A percentile compares a stretch with the other conserved stretches of the same genome.
phyloP scores from a whole-genome alignment of 1,140 invertebrate genomes.

The Pseudomyrmex sp. region DNA sequence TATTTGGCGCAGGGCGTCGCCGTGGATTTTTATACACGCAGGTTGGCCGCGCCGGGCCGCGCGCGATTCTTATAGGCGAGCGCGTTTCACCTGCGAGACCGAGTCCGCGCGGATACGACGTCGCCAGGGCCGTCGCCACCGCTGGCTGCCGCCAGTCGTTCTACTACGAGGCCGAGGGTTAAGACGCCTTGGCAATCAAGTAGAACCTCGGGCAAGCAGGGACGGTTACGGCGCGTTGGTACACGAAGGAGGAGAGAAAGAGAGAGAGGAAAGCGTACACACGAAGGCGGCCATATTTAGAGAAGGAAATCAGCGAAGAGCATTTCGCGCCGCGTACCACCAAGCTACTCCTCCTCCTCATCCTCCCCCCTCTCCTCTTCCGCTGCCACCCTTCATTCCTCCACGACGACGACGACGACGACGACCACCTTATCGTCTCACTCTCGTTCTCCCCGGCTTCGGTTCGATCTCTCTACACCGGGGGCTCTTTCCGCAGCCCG shows the following conservation, averaged over 20 bases:
- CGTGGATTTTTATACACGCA: slow-evolving; percentile 69
- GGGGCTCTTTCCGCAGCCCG: slow-evolving; percentile 54
- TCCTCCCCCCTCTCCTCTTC: background rate
- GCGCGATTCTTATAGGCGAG: slow-evolving; percentile 74
- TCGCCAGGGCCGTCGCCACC: background rate
- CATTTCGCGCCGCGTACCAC: slow-evolving; percentile 78
- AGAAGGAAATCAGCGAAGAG: slow-evolving; percentile 85
- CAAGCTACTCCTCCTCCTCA: slow-evolving; percentile 50
- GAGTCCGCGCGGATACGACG: slow-evolving; percentile 70
- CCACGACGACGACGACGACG: slow-evolving; percentile 43
- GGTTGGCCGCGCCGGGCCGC: slow-evolving; percentile 71
- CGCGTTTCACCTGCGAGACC: background rate
- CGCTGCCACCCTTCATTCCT: slow-evolving; percentile 38
- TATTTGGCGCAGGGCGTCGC: slow-evolving; percentile 79
- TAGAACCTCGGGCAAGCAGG: slow-evolving; percentile 85
- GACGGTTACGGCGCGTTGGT: slow-evolving; percentile 80
- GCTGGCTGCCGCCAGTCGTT: background rate
- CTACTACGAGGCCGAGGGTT: slow-evolving; percentile 78
- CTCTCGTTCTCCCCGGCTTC: slow-evolving; percentile 38
- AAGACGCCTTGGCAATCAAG: slow-evolving; percentile 85
- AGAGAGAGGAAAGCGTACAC: slow-evolving; percentile 73
- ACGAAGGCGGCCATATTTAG: slow-evolving; percentile 84
- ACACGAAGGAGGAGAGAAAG: slow-evolving; percentile 68
- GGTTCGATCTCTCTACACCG: slow-evolving; percentile 50
- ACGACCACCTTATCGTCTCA: slow-evolving; percentile 49